Evolutionary conservation across 1,140 invertebrate genomes (phyloP).

Genomic region (Zaprionus lachaisei): DNA sequence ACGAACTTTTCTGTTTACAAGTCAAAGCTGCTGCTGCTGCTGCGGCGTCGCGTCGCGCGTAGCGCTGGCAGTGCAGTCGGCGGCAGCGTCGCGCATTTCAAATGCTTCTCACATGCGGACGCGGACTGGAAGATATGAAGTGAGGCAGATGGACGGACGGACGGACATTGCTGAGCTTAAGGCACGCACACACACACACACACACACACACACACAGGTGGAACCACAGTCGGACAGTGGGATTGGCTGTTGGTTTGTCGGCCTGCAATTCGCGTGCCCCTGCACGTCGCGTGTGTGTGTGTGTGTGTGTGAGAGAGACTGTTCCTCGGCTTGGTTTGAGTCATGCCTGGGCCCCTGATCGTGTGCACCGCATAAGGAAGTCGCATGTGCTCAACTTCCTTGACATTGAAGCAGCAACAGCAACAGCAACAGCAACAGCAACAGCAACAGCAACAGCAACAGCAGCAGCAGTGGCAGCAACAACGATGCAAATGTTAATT

Average conservation of each 20-base stretch:
- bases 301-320: constrained; percentile 5
- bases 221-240: constrained; percentile 29
- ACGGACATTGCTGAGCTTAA: background rate
- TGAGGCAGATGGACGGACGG: constrained; percentile 6
- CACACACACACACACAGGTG: background rate
- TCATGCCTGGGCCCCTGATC: constrained; percentile 36
- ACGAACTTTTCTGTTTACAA: constrained; percentile 84
- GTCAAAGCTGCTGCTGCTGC: constrained; percentile 60
- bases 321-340: constrained; percentile 37
- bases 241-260: constrained; percentile 5
- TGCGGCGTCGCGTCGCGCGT: constrained; percentile 15
- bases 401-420: constrained; percentile 70
- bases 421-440: constrained; percentile 17
- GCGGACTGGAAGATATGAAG: background rate
- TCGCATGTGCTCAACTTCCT: constrained; percentile 70
- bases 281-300: background rate
- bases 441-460: constrained; percentile 6
- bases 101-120: constrained; percentile 53
- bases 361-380: constrained; percentile 67
- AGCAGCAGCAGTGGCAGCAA: constrained; percentile 1
- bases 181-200: constrained; percentile 2
- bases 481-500: constrained; percentile 32
- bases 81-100: constrained; percentile 50
- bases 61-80: constrained; percentile 23
- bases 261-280: constrained; percentile 1